Base-by-base conservation (phyloP, 2,888 invertebrate genomes). In the Chloroclysta siterata region DNA sequence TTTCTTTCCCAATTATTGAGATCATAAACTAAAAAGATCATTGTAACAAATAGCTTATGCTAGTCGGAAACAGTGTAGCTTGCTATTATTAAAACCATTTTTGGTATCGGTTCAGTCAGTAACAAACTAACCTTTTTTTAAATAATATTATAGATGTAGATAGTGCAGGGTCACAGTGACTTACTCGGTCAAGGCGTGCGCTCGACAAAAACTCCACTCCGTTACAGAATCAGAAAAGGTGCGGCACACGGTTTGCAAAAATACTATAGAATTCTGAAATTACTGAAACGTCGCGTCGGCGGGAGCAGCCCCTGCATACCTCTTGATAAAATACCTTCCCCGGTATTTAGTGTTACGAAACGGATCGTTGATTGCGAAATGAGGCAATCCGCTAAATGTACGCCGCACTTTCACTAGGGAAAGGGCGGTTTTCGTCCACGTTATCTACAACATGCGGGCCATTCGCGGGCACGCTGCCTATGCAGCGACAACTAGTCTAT, bases 141-240 rank as follows among this genome's bases (percentile, higher is more conserved):
- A 33, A 6, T 33, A 33, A 5, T 33, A 6, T 6, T 33, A 8
- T 33, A 33, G 33, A 33, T 33, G 33, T 33, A 33, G 78, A 75
- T 76, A 77, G 76, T 77, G 80, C 84, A 80, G 78, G 84, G 85
- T 78, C 82, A 73, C 62, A 60, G 44, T 41, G 14, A 54, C 56
- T 73, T 74, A 77, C 72, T 77, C 78, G 83, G 84, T 85, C 88
- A 88, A 87, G 87, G 87, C 72, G 69, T 61, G 57, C 41, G 52
- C 58, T 36, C n/a, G 13, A 42, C 41, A 46, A 63, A 55, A 51
- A 55, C 58, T 39, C 14, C 39, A 39, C 50, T 39, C 14, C 13
- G 13, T 22, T 22, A 22, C 15, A 46, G n/a, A 47, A 60, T 42
- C 28, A 42, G 33, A 33, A 33, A 44, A 14, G 22, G 44, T 17